phyloP scores from a whole-genome alignment of 1,140 invertebrate genomes.

The Acromyrmex charruanus region DNA sequence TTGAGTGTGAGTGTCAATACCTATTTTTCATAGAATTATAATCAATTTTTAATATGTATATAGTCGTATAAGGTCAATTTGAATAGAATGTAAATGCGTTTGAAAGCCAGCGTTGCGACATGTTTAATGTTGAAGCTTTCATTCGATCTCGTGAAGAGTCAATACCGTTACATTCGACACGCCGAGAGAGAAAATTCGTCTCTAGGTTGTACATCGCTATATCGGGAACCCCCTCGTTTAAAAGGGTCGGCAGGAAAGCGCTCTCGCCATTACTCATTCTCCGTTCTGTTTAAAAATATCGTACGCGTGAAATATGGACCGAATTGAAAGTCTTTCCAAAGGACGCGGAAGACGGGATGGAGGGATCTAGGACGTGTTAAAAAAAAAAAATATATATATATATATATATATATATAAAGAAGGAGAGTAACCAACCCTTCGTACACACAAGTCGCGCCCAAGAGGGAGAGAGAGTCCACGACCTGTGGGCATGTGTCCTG shows the following conservation, averaged over 20 bases:
- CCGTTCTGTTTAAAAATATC: slow-evolving; percentile 76
- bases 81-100: slow-evolving; percentile 45
- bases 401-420: slow-evolving; percentile 40
- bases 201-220: slow-evolving; percentile 53
- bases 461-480: slow-evolving; percentile 50
- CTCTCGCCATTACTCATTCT: slow-evolving; percentile 76
- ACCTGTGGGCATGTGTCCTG: slow-evolving; percentile 62
- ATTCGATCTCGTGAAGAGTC: slow-evolving; percentile 50
- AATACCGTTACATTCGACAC: slow-evolving; percentile 59
- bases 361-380: slow-evolving; percentile 67
- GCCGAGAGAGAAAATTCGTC: slow-evolving; percentile 50
- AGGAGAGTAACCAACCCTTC: slow-evolving; percentile 72
- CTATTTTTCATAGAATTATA: not conserved
- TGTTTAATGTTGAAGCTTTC: slow-evolving; percentile 36
- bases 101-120: slow-evolving; percentile 31
- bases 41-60: slow-evolving; percentile 44
- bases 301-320: slow-evolving; percentile 77
- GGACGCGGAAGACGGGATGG: slow-evolving; percentile 40
- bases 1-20: not conserved
- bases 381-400: slow-evolving; percentile 38
- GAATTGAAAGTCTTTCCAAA: slow-evolving; percentile 77
- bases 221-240: slow-evolving; percentile 55
- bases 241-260: slow-evolving; percentile 57
- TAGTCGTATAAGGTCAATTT: slow-evolving; percentile 20
- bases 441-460: slow-evolving; percentile 40